Evolutionary conservation across 2,797 vertebrate genomes (phyloP), one percentile per base, ranked within the genome.

Genomic region (Coregonus ussuriensis): DNA sequence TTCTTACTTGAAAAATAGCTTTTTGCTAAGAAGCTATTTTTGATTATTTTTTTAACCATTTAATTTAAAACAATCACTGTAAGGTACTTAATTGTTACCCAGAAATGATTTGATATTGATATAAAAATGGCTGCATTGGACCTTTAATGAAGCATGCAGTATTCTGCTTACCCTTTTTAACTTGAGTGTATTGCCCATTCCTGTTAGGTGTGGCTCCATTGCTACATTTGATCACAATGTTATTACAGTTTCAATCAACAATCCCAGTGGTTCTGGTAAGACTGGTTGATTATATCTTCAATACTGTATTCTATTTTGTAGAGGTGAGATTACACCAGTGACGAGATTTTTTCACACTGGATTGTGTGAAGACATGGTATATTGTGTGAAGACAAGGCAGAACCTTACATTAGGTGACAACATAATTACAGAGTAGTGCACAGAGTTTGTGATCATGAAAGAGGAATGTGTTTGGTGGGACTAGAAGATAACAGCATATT

Each of bases 401-500:
- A 72, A 87, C 83, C 83, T 73, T 77, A 81, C 62, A 85, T 89
- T 86, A 85, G 85, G 81, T 87, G 81, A 85, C 79, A 21, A 78
- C 71, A 13, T 86, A 88, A 91, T 92, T 88, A 91, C 81, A 91
- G 82, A 82, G 77, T 79, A 85, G 72, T 21, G 29, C 76, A 74
- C 41, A n/a, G 81, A 56, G 59, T 41, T 29, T 31, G 37, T 68
- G 76, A 88, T 91, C 90, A 89, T 84, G 84, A 80, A 72, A 75
- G 16, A 87, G 90, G 91, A 91, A 91, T 93, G 91, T 81, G 80
- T 85, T 86, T 16, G 74, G 80, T 79, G 74, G 83, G 76, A 69
- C 11, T 81, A 77, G 41, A 85, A 81, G 80, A 18, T 67, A 83
- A 71, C 15, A 77, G 78, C 35, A 72, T 52, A 77, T 77, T 70